These are phyloP conservation scores for Drosophila rhopaloa DNA, from an alignment of 1,140 invertebrate genomes.

Conservation along the genomic window DNA sequence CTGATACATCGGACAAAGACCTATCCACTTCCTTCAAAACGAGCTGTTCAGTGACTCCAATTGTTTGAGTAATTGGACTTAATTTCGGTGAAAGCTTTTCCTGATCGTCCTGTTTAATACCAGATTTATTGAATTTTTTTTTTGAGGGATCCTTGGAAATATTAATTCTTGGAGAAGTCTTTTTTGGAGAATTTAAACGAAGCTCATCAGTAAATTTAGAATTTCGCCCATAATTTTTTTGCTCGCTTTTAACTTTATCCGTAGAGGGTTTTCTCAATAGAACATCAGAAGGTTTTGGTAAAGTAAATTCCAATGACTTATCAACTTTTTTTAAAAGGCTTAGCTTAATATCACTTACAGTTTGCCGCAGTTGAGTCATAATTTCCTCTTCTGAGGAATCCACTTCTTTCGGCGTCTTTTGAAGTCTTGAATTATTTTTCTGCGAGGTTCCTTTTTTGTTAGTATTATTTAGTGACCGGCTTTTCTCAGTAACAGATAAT, in stretches of 20 bases:
- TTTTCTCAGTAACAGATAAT: too few relatives aligned
- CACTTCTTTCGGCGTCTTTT: background rate
- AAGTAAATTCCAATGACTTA: background rate
- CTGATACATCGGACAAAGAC: too few relatives aligned
- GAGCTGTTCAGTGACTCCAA: too few relatives aligned
- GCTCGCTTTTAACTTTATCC: too few relatives aligned
- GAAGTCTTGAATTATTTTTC: background rate
- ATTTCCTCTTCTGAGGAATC: background rate
- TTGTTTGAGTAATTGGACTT: background rate
- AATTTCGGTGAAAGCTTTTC: background rate
- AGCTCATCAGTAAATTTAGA: background rate
- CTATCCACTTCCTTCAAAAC: too few relatives aligned
- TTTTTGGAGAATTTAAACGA: background rate
- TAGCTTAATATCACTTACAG: constrained; percentile 7
- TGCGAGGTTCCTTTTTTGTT: background rate
- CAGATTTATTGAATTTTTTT: background rate
- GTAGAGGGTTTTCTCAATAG: background rate
- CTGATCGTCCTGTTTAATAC: background rate
- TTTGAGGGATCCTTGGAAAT: background rate
- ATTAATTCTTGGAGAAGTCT: background rate
- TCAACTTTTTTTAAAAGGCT: constrained; percentile 5
- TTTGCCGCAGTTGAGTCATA: background rate
- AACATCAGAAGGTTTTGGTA: too few relatives aligned
- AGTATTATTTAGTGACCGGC: background rate
- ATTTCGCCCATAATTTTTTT: background rate